Percentiles rank a stretch among this genome's conserved stretches.
phyloP scores from a whole-genome alignment of 2,113 vertebrate genomes.

The Cepphus grylle region DNA sequence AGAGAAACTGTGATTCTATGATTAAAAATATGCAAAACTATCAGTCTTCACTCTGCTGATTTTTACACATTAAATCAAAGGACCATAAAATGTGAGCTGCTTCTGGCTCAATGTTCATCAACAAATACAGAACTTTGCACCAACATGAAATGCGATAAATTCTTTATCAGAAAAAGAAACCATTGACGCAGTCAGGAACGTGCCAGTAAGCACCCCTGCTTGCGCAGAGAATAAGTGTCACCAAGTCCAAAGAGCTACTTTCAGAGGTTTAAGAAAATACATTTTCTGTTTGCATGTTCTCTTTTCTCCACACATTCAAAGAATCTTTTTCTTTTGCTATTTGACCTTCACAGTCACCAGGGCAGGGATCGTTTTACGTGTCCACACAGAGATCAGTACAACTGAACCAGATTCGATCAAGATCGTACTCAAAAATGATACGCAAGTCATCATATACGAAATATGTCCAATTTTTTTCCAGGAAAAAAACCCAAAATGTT shows the following conservation, averaged over 20 bases:
- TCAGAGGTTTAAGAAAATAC: background rate
- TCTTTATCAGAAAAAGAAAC: background rate
- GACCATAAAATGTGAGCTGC: background rate
- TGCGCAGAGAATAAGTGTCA: background rate
- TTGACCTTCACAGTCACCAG: background rate
- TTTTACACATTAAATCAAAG: background rate
- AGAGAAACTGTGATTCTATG: background rate
- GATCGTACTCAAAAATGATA: background rate
- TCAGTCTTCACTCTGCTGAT: background rate
- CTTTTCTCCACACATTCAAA: background rate
- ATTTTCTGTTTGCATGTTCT: background rate
- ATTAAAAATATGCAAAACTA: background rate
- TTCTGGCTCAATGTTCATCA: background rate
- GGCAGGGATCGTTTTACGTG: background rate
- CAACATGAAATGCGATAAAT: background rate
- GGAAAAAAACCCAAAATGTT: background rate
- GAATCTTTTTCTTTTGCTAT: background rate
- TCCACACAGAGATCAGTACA: fast-evolving
- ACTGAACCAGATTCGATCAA: background rate
- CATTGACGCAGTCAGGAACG: fast-evolving
- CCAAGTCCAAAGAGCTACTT: background rate
- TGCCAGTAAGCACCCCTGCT: background rate
- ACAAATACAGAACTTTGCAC: background rate
- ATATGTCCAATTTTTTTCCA: background rate
- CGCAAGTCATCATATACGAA: background rate